phyloP scores from a whole-genome alignment of 2,797 vertebrate species.

The Graptemys geographica region DNA sequence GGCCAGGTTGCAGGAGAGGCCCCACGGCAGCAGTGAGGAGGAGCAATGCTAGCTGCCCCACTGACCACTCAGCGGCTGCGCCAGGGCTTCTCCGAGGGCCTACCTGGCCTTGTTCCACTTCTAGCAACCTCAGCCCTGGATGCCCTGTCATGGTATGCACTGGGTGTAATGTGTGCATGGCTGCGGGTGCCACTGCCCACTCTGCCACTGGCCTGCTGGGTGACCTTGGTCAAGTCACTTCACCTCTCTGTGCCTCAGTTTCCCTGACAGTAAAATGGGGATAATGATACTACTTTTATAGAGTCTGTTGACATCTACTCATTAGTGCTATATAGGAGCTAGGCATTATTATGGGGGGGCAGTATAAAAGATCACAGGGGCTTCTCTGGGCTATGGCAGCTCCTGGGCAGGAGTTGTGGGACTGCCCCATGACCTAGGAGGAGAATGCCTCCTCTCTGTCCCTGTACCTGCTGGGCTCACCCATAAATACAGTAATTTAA shows the following conservation, averaged over 20 bases:
- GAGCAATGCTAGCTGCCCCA: no score
- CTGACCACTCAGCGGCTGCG: no score
- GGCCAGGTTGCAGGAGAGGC: no score
- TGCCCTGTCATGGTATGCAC: no score
- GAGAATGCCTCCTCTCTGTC: not conserved
- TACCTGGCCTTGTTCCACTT: no score
- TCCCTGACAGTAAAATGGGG: not conserved
- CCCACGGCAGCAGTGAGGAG: no score
- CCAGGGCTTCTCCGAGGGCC: no score
- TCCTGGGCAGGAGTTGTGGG: not conserved
- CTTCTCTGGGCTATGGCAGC: not conserved
- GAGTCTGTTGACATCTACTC: not conserved
- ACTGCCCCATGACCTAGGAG: not conserved
- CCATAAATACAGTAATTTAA: not conserved
- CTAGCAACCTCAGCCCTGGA: no score
- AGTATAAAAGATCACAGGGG: not conserved
- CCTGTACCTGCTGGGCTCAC: not conserved
- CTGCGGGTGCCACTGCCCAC: no score
- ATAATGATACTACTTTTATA: not conserved
- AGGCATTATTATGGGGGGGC: no score
- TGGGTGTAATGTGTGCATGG: no score
- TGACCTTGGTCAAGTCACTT: not conserved
- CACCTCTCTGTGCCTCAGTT: not conserved
- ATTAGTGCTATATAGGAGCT: no score
- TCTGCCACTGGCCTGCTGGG: not conserved